Evolutionary conservation across 2,797 vertebrate genomes (phyloP), one percentile per base, ranked within the genome.

Genomic region (Masticophis lateralis): DNA sequence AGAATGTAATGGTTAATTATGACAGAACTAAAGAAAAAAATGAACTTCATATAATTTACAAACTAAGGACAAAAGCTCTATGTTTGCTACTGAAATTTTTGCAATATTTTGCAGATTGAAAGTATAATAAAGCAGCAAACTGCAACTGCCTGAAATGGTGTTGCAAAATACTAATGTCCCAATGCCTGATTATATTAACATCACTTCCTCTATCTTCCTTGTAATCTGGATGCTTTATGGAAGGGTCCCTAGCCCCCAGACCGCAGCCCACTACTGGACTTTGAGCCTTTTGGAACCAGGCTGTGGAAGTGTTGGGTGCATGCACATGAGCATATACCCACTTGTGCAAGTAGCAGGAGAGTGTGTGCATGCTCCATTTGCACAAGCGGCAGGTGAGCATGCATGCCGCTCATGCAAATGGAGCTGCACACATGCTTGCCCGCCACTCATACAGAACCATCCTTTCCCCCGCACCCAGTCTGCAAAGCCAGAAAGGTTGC

Each of bases 1-100:
- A 86, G 32, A 97, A 95, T 89, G 91, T 91, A 96, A 91, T 3
- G 93, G 91, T 96, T 95, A 96, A 93, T 94, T 92, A 94, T 94
- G 69, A 69, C 91, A 93, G 7, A 95, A 91, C 1, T 28, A 86
- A 91, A 88, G 83, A 93, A 95, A 60, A 2, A 93, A 20, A 91
- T 2, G 88, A 93, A 74, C 96, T 53, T 87, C 51, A 87, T 1
- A 16, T 37, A 88, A 83, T 83, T 83, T 83, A 25, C 43, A 83
- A 47, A 22, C 83, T 96, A 69, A 94, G 92, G 69, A 90, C 2
- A 94, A 96, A 83, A 92, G 6, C 16, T 74, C 53, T 22, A 56
- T 0, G 1, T 57, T 91, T 79, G 57, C 18, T 47, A 22, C 0
- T 91, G 53, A 90, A 95, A 51, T 86, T 90, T 92, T 93, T 55